These are phyloP conservation scores for Tanypteryx hageni DNA, from an alignment of 2,888 invertebrate species.

Conservation along the genomic window DNA sequence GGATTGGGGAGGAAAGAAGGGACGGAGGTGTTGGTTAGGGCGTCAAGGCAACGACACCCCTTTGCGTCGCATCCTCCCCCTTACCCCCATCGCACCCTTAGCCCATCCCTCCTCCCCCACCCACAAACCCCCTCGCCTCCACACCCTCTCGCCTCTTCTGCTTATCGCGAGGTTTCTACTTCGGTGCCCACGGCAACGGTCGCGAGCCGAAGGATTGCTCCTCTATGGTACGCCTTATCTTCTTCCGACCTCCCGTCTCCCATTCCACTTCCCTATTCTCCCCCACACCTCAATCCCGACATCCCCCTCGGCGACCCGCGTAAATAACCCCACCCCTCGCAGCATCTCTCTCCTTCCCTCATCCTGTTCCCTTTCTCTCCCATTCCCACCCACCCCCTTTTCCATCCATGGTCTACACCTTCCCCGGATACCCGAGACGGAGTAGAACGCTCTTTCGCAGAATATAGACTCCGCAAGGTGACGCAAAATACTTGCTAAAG, in stretches of 20 bases:
- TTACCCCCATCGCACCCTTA: constrained; percentile 72
- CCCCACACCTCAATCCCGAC: constrained; percentile 74
- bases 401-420: background rate
- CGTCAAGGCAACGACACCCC: constrained; percentile 67
- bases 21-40: constrained; percentile 74
- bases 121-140: constrained; percentile 66
- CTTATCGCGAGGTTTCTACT: constrained; percentile 63
- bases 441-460: background rate
- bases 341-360: background rate
- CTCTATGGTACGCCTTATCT: background rate
- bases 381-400: constrained; percentile 4
- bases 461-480: background rate
- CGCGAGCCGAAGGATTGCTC: constrained; percentile 49
- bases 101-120: constrained; percentile 72
- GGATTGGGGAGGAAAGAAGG: constrained; percentile 72
- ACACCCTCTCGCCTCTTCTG: background rate
- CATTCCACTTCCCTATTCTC: constrained; percentile 70
- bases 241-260: background rate
- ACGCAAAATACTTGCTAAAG: background rate
- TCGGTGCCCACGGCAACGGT: constrained; percentile 52
- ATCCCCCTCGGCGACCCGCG: constrained; percentile 74
- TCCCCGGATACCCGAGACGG: background rate
- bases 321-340: constrained; percentile 22
- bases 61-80: constrained; percentile 71
- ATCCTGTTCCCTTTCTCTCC: background rate